Conservation (phyloP, 2,797 vertebrate genomes). For the Danio jaintianensis region DNA sequence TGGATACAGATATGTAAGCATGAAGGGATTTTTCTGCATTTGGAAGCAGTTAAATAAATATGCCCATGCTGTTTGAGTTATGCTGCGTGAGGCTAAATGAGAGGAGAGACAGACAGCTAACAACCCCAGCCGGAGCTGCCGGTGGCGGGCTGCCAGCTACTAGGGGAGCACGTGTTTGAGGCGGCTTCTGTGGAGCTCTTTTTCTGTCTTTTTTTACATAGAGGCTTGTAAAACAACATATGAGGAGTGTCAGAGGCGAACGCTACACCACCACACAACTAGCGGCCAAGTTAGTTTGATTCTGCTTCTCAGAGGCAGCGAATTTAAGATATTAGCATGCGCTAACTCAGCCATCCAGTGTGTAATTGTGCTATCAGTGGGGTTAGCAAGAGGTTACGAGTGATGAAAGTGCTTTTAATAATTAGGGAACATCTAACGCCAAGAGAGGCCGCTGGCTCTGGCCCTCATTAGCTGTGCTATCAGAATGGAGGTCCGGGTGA, state of each 20-base stretch:
- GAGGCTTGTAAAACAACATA: slow-evolving; percentile 62
- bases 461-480: slow-evolving; percentile 62
- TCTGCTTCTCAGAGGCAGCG: slow-evolving; percentile 12
- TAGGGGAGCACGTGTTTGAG: slow-evolving; percentile 49
- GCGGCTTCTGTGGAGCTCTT: slow-evolving; percentile 53
- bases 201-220: slow-evolving; percentile 42
- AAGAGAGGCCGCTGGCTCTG: slow-evolving; percentile 47
- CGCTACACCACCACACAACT: slow-evolving; percentile 45
- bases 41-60: slow-evolving; percentile 52
- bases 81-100: slow-evolving; percentile 53
- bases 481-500: slow-evolving; percentile 56
- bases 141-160: slow-evolving; percentile 61
- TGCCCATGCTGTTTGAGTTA: slow-evolving; percentile 60
- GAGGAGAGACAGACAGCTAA: slow-evolving; percentile 56
- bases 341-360: slow-evolving; percentile 55
- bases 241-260: slow-evolving; percentile 54
- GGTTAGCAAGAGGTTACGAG: slow-evolving; percentile 63
- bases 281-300: slow-evolving; percentile 34
- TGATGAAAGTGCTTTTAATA: slow-evolving; percentile 65
- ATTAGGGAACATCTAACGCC: slow-evolving; percentile 56
- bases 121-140: slow-evolving; percentile 53
- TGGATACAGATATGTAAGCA: slow-evolving; percentile 51
- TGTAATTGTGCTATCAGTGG: slow-evolving; percentile 63
- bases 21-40: slow-evolving; percentile 44
- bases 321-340: slow-evolving; percentile 57